Evolutionary conservation across 2,113 vertebrate genomes (phyloP).

Genomic region (Carollia perspicillata): DNA sequence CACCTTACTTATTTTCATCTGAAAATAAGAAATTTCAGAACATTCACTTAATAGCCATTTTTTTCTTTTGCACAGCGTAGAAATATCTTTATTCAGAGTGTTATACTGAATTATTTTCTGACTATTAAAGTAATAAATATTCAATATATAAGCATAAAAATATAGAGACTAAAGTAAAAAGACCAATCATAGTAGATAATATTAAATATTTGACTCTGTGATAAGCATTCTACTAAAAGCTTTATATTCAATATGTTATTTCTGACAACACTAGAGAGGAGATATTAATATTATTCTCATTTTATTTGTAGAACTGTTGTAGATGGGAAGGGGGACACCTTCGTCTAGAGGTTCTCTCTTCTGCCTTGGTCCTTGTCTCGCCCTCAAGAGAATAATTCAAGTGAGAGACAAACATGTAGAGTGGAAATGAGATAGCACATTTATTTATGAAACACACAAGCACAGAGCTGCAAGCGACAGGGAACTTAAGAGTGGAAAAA

Average conservation of each 20-base stretch:
- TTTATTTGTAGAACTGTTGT: neutral
- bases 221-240: neutral
- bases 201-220: neutral
- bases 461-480: too few relatives aligned
- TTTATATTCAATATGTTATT: neutral
- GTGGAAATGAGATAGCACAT: too few relatives aligned
- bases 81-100: neutral
- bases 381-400: too few relatives aligned
- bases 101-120: slow-evolving; percentile 1
- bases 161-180: neutral
- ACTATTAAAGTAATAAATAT: neutral
- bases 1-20: neutral
- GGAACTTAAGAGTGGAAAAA: too few relatives aligned
- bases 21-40: slow-evolving; percentile 20
- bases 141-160: neutral
- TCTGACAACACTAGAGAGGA: neutral
- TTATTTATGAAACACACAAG: too few relatives aligned
- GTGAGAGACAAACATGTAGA: too few relatives aligned
- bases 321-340: too few relatives aligned
- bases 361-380: too few relatives aligned
- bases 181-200: neutral
- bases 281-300: neutral
- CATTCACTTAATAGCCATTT: neutral
- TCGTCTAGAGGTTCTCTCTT: too few relatives aligned
- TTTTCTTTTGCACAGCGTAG: neutral